Evolutionary conservation across 2,797 vertebrate species (phyloP).

Genomic region (Tarsius wallacei): DNA sequence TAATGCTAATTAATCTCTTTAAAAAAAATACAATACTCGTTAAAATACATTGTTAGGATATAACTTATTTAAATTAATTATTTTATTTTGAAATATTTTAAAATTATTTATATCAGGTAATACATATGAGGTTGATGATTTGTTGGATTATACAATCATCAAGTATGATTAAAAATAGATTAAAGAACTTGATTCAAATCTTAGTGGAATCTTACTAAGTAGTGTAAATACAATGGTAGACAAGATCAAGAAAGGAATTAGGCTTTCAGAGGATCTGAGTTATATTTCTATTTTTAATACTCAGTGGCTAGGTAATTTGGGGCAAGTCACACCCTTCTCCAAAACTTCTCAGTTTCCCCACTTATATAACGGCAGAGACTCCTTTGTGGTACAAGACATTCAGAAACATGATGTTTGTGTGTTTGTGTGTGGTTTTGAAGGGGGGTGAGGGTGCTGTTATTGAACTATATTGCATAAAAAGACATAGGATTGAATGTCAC

Average conservation of each 20-base stretch:
- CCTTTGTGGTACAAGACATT: not conserved
- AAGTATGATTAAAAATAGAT: not conserved
- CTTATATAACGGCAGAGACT: not conserved
- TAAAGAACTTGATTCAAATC: not conserved
- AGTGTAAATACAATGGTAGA: not conserved
- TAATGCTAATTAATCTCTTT: not conserved
- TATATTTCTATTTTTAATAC: not conserved
- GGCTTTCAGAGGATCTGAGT: not conserved
- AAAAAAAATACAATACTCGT: not conserved
- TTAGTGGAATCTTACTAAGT: not conserved
- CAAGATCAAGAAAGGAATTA: not conserved
- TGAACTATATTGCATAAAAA: not conserved
- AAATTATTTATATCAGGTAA: not conserved
- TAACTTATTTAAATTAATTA: not conserved
- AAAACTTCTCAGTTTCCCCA: not conserved
- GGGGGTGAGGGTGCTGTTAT: accelerated
- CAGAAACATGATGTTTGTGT: not conserved
- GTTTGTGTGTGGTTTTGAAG: not conserved
- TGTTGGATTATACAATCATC: not conserved
- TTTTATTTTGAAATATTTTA: constrained; percentile 13
- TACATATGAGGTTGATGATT: not conserved
- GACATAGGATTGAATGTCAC: not conserved
- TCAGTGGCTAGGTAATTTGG: not conserved
- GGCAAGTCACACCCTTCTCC: not conserved
- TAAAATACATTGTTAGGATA: not conserved